phyloP scores from a whole-genome alignment of 1,140 invertebrate genomes.

The Calliopsis andreniformis region DNA sequence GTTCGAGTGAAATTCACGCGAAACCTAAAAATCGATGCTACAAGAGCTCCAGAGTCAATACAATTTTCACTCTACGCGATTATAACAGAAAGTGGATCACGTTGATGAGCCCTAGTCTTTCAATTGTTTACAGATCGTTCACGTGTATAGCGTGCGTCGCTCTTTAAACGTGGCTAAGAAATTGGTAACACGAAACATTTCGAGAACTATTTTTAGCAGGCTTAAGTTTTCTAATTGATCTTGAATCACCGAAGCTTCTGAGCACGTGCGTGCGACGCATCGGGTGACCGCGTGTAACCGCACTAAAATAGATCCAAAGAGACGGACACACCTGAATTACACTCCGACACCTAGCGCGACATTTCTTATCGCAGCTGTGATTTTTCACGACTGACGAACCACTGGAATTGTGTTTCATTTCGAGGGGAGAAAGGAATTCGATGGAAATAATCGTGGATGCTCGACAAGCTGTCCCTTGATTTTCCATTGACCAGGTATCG shows the following conservation, averaged over 20 bases:
- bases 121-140: not conserved
- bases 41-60: too few relatives aligned
- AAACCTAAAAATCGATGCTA: too few relatives aligned
- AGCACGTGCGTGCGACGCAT: conserved; percentile 22
- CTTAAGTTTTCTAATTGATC: conserved; percentile 42
- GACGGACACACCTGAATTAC: not conserved
- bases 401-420: not conserved
- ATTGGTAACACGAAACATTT: not conserved
- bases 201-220: conserved; percentile 35
- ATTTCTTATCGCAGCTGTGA: not conserved
- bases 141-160: too few relatives aligned
- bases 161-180: not conserved
- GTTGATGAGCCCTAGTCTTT: too few relatives aligned
- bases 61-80: too few relatives aligned
- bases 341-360: not conserved
- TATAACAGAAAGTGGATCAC: too few relatives aligned
- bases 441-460: not conserved
- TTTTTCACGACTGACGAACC: too few relatives aligned
- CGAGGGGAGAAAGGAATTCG: too few relatives aligned
- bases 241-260: conserved; percentile 26
- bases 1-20: too few relatives aligned
- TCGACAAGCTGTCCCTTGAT: not conserved
- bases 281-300: conserved; percentile 6
- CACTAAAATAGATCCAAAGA: conserved; percentile 42
- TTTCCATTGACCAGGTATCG: conserved; percentile 11